phyloP scores from a whole-genome alignment of 2,797 vertebrate genomes.

The Amniataba percoides region DNA sequence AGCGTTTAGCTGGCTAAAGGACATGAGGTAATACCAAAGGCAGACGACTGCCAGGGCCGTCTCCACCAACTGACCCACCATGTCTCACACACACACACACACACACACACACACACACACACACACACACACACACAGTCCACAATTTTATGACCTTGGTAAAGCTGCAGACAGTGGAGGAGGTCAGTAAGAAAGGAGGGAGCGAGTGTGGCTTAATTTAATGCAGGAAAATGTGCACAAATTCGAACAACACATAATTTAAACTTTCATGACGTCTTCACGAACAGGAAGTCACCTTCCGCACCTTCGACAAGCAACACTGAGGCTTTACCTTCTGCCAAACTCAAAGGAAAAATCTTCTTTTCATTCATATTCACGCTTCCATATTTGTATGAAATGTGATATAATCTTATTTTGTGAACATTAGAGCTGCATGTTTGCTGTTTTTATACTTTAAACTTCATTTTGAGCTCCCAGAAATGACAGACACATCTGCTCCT shows the following conservation, averaged over 20 bases:
- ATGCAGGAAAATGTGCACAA: conserved; percentile 47
- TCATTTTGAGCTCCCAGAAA: too few relatives aligned
- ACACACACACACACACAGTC: conserved; percentile 28
- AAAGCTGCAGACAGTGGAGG: conserved; percentile 59
- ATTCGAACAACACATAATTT: conserved; percentile 28
- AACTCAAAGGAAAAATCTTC: not conserved
- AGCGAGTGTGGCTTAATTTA: conserved; percentile 45
- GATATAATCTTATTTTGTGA: not conserved
- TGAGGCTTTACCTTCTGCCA: too few relatives aligned
- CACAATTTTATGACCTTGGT: conserved; percentile 60
- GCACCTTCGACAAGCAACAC: not conserved
- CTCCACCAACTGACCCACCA: conserved; percentile 48
- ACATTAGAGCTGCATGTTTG: not conserved
- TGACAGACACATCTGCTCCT: too few relatives aligned
- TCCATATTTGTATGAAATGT: not conserved
- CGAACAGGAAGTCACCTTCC: not conserved
- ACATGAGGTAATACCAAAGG: conserved; percentile 70
- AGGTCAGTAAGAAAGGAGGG: conserved; percentile 49
- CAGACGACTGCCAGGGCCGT: conserved; percentile 54
- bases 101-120: conserved; percentile 32
- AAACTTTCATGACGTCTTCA: not conserved
- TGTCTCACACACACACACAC: conserved; percentile 40
- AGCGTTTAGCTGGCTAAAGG: conserved; percentile 49
- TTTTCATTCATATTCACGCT: not conserved
- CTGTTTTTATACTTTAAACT: not conserved